These are phyloP conservation scores for Ypsolopha scabrella DNA, from an alignment of 2,888 invertebrate species.

Conservation along the genomic window DNA sequence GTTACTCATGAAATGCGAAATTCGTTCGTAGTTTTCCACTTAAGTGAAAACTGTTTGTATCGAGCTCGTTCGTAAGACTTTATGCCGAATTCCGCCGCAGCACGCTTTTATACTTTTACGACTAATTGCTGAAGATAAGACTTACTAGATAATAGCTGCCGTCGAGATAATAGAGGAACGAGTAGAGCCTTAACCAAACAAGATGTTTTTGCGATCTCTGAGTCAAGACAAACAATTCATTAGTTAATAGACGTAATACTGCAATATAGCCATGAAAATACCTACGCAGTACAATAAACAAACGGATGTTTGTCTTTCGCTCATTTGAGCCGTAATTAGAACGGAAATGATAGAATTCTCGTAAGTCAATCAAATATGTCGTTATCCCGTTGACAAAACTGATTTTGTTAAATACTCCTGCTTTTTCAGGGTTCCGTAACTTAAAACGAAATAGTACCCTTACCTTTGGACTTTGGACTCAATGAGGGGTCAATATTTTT, in stretches of 20 bases:
- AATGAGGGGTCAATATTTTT: too few species aligned
- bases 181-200: conserved; percentile 48
- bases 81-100: conserved; percentile 28
- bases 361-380: too few species aligned
- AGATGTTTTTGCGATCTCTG: conserved; percentile 58
- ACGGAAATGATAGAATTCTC: background rate
- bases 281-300: conserved; percentile 23
- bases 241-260: conserved; percentile 19
- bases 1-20: conserved; percentile 34
- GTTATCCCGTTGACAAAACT: too few species aligned
- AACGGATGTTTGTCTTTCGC: conserved; percentile 37
- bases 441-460: too few species aligned
- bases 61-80: conserved; percentile 54
- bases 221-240: conserved; percentile 45
- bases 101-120: conserved; percentile 50
- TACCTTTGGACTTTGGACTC: too few species aligned
- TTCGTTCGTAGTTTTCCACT: conserved; percentile 49
- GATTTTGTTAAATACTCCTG: too few species aligned
- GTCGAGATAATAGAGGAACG: conserved; percentile 38
- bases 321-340: background rate
- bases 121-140: conserved; percentile 58
- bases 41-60: conserved; percentile 39
- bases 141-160: conserved; percentile 45
- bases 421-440: too few species aligned
- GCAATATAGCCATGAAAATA: conserved; percentile 25